Conservation (phyloP, 2,113 vertebrate species). For the Melanostigma gelatinosum region DNA sequence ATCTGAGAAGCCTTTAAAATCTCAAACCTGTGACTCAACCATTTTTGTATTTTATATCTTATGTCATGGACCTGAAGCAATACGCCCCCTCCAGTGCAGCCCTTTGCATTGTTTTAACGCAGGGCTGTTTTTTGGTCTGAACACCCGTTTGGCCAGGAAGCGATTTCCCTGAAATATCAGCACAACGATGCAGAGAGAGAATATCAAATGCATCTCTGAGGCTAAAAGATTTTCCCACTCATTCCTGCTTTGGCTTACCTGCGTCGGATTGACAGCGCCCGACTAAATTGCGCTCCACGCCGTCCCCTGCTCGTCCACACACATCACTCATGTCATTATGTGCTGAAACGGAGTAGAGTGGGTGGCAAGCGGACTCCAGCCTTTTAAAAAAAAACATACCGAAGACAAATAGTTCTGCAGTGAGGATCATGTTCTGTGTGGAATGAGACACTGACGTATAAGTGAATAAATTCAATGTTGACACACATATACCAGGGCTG, state of each 20-base stretch:
- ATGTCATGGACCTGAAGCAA: slow-evolving; percentile 1
- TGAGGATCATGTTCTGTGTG: slow-evolving; percentile 7
- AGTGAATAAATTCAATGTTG: slow-evolving; percentile 40
- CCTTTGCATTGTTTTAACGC: neutral
- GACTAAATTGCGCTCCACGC: slow-evolving; percentile 50
- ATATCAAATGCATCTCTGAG: slow-evolving; percentile 42
- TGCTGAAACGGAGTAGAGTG: slow-evolving; percentile 46
- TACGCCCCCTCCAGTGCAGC: neutral
- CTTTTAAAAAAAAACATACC: slow-evolving; percentile 28
- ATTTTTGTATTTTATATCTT: slow-evolving; percentile 5
- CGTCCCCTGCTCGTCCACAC: slow-evolving; percentile 48
- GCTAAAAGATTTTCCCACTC: slow-evolving; percentile 45
- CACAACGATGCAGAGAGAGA: slow-evolving; percentile 1
- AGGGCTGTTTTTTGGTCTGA: slow-evolving; percentile 6
- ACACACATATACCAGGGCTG: slow-evolving; percentile 33
- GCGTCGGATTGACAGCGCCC: slow-evolving; percentile 46
- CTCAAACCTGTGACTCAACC: neutral
- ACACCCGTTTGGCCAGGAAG: slow-evolving; percentile 4
- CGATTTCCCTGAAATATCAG: slow-evolving; percentile 31
- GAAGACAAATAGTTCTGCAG: slow-evolving; percentile 47
- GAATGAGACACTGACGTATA: slow-evolving; percentile 19
- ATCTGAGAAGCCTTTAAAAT: neutral
- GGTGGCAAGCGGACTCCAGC: slow-evolving; percentile 36
- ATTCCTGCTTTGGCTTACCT: slow-evolving; percentile 46
- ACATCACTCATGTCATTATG: slow-evolving; percentile 60